Evolutionary conservation across 2,113 vertebrate species (phyloP).

Genomic region (Heterocephalus glaber): DNA sequence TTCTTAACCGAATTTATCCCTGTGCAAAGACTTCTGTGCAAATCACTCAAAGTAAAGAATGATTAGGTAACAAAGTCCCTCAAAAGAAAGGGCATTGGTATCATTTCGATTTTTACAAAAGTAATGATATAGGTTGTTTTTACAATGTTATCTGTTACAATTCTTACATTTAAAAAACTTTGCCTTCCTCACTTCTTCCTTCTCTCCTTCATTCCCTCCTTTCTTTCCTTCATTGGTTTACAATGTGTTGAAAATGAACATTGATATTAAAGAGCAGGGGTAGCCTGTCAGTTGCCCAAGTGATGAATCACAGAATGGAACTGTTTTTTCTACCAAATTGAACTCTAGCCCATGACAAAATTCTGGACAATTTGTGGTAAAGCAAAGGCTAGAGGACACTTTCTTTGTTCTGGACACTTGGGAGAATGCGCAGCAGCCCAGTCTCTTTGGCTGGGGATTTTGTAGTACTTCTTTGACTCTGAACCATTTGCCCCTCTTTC

Average conservation of each 20-base stretch:
- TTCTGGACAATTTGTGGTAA: background rate
- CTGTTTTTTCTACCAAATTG: constrained; percentile 19
- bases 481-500: background rate
- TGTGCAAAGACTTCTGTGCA: background rate
- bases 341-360: background rate
- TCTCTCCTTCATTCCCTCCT: background rate
- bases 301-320: constrained; percentile 19
- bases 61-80: background rate
- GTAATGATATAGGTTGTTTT: background rate
- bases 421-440: background rate
- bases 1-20: background rate
- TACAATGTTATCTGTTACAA: constrained; percentile 42
- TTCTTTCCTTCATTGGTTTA: background rate
- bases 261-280: background rate
- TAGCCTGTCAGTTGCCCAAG: constrained; percentile 18
- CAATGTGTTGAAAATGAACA: background rate
- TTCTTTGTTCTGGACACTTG: background rate
- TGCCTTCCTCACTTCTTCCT: background rate
- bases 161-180: background rate
- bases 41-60: constrained; percentile 24
- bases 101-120: constrained; percentile 25
- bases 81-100: background rate
- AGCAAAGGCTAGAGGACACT: background rate
- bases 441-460: background rate
- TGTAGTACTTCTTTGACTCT: background rate